Evolutionary conservation across 2,888 invertebrate species (phyloP).

Genomic region (Lasioglossum figueresi): DNA sequence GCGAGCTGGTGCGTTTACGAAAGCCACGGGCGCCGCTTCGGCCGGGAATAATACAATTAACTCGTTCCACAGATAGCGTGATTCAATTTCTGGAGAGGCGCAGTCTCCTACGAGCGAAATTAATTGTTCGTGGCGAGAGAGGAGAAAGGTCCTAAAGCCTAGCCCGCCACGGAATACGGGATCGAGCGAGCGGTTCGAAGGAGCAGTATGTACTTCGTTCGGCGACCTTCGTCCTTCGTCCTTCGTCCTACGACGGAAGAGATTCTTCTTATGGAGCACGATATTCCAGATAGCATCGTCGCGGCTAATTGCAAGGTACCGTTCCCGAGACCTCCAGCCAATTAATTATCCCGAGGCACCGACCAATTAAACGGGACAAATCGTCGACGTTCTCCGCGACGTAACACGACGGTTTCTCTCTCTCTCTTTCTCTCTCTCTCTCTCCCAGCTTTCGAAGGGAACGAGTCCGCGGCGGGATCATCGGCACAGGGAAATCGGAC

Average conservation of each 20-base stretch:
- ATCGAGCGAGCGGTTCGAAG: constrained; percentile 19
- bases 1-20: constrained; percentile 74
- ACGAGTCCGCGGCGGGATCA: neutral
- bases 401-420: constrained; percentile 20
- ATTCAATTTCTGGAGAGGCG: constrained; percentile 73
- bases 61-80: constrained; percentile 69
- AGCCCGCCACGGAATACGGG: neutral
- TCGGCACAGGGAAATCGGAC: constrained; percentile 13
- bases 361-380: constrained; percentile 75
- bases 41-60: constrained; percentile 78
- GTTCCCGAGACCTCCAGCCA: constrained; percentile 48
- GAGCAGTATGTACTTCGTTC: constrained; percentile 5
- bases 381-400: constrained; percentile 49
- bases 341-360: constrained; percentile 73
- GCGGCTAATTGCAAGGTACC: constrained; percentile 63
- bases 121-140: constrained; percentile 66
- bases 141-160: constrained; percentile 2
- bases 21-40: constrained; percentile 61
- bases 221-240: neutral
- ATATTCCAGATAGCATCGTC: constrained; percentile 62
- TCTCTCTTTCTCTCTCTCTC: neutral
- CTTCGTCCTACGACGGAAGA: neutral
- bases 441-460: neutral
- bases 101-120: constrained; percentile 67
- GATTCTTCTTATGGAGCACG: constrained; percentile 55